Percentiles rank a stretch among this genome's conserved stretches.
Evolutionary conservation across 2,888 invertebrate genomes (phyloP).

Genomic region (Pachydiplax longipennis): DNA sequence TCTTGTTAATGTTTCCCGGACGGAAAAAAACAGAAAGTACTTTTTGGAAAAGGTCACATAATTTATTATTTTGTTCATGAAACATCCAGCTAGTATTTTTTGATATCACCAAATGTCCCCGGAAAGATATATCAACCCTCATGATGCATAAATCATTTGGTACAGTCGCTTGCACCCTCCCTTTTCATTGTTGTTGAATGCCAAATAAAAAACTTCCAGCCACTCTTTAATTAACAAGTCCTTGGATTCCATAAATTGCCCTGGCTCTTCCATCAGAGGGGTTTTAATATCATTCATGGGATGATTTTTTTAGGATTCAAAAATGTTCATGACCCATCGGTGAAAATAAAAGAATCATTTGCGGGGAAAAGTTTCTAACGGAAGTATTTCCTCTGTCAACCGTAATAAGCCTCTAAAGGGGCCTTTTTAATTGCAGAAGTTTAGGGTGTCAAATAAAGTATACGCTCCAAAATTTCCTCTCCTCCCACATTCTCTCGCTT

Average conservation of each 20-base stretch:
- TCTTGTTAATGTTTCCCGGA: too few relatives aligned
- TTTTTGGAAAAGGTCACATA: too few relatives aligned
- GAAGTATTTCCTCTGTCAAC: neutral
- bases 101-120: neutral
- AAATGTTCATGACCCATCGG: neutral
- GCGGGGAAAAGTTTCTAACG: neutral
- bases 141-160: neutral
- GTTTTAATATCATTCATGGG: neutral
- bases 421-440: neutral
- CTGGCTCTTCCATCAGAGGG: neutral
- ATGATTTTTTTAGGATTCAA: neutral
- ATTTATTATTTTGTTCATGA: too few relatives aligned
- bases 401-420: neutral
- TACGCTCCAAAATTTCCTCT: neutral
- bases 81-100: neutral
- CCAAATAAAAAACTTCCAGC: neutral
- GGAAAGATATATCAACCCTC: neutral
- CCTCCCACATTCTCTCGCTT: neutral
- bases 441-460: neutral
- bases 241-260: neutral
- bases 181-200: neutral
- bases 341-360: neutral
- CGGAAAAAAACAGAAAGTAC: too few relatives aligned
- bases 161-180: neutral
- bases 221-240: neutral